Evolutionary conservation across 2,888 invertebrate genomes (phyloP).

Genomic region (Diloba caeruleocephala): DNA sequence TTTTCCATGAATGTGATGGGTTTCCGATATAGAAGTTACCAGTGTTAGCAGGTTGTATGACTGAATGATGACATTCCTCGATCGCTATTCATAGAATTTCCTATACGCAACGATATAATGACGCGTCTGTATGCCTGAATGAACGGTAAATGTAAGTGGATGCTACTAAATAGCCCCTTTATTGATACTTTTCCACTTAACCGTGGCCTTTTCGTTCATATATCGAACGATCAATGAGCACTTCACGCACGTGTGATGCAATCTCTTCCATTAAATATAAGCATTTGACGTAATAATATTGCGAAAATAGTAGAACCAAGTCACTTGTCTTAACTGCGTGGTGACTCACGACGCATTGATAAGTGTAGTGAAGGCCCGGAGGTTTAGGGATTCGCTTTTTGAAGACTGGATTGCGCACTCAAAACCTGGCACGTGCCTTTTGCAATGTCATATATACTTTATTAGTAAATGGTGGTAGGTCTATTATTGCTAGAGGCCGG

Average conservation of each 20-base stretch:
- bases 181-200: constrained; percentile 8
- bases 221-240: constrained; percentile 18
- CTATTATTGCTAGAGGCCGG: no score
- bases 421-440: no score
- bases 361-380: no score
- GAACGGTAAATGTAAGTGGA: constrained; percentile 14
- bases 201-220: background rate
- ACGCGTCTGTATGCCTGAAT: constrained; percentile 10
- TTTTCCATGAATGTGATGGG: no score
- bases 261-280: constrained; percentile 1
- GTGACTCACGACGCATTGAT: no score
- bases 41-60: background rate
- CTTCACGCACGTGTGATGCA: constrained; percentile 1
- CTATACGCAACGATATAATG: constrained; percentile 3
- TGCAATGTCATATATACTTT: no score
- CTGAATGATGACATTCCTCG: constrained; percentile 1
- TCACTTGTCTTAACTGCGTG: no score
- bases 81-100: constrained; percentile 1
- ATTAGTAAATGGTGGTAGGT: no score
- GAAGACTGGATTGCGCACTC: no score
- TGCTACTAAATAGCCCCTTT: constrained; percentile 17
- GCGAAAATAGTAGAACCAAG: no score
- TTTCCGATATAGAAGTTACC: no score
- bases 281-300: constrained; percentile 3
- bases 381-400: no score